A percentile compares a stretch with the other conserved stretches of the same genome.
phyloP scores from a whole-genome alignment of 2,113 vertebrate genomes.

The Gopherus evgoodei region DNA sequence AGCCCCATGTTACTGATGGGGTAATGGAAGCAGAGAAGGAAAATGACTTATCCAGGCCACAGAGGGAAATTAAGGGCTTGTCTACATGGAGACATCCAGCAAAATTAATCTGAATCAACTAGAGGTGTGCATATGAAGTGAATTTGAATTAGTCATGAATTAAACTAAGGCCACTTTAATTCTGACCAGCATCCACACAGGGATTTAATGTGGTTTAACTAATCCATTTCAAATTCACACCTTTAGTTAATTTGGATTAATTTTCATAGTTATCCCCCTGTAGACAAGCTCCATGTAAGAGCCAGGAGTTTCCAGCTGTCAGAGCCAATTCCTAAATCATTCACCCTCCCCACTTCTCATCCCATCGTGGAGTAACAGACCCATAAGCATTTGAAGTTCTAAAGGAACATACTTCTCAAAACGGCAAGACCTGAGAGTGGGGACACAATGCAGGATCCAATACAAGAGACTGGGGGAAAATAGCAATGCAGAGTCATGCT shows the following conservation, averaged over 20 bases:
- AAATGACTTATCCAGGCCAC: neutral
- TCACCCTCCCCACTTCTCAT: accelerated
- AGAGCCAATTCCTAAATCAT: neutral
- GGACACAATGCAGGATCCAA: neutral
- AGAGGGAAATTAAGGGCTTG: neutral
- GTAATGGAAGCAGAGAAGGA: neutral
- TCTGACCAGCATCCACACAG: neutral
- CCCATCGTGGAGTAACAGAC: neutral
- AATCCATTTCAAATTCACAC: neutral
- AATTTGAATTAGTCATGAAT: neutral
- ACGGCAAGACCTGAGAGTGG: accelerated
- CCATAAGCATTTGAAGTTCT: neutral
- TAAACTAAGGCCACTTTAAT: neutral
- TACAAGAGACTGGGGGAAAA: neutral
- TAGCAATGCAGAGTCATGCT: neutral
- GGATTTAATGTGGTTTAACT: neutral
- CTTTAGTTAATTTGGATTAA: neutral
- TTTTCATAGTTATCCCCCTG: neutral
- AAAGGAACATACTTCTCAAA: neutral
- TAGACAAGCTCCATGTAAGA: neutral
- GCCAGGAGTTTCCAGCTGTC: neutral
- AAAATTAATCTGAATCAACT: neutral
- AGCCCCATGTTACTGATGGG: neutral
- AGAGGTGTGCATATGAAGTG: neutral
- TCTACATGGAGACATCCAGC: neutral